Base-by-base conservation (phyloP, 2,888 invertebrate genomes). In the Acronicta psi region DNA sequence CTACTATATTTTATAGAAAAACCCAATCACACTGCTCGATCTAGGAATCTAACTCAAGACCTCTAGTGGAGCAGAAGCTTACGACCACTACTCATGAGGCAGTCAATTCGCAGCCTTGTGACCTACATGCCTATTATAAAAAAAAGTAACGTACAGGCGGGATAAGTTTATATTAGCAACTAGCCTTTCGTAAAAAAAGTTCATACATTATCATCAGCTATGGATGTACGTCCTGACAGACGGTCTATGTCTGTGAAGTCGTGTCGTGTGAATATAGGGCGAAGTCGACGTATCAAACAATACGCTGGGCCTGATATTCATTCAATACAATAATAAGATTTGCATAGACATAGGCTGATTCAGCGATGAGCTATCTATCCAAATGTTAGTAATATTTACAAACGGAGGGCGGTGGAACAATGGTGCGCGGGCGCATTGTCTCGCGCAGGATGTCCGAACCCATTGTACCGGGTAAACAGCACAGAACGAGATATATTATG, bases 391-490 rank as follows among this genome's bases (percentile, higher is more conserved):
- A 81, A 81, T 90, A 89, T 91, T 91, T 90, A 89, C 87, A 87
- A 90, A 87, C 82, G 86, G 82, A 83, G 88, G 86, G 88, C 82
- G 72, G 75, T 83, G 78, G 83, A 90, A 93, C 93, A 93, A 93
- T 93, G 83, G 90, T 77, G 81, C 84, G 84, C 87, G 74, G 81
- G 83, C 82, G 89, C 87, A 93, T 93, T 93, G 93, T 93, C 84
- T 89, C 80, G 82, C 68, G 85, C 92, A 92, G 93, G 93, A 93
- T 91, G 92, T 91, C 89, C 91, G 91, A 89, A 79, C 82, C 81
- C 82, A 93, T 93, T 94, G 93, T 94, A 83, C 81, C 84, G 77
- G 77, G 82, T 85, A 92, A 93, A 92, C 93, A 93, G 93, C 85
- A 91, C 93, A 93, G 93, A 93, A 93, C 93, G 92, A 91, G 85